Base-by-base conservation (phyloP, 2,888 invertebrate species). In the Acanthococcus lagerstroemiae region DNA sequence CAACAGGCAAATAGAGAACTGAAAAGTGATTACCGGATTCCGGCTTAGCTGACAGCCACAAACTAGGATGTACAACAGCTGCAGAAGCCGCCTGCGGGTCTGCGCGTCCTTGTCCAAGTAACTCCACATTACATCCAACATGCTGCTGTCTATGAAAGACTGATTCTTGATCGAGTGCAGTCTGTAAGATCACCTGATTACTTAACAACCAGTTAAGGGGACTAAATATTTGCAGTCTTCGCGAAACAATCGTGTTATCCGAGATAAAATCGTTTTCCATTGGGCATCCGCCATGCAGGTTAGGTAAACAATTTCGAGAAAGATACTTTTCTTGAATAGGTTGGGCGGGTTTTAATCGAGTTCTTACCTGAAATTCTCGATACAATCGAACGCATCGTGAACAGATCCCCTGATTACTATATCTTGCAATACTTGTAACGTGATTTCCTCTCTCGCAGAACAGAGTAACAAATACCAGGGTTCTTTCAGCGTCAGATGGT, bases 361-460 rank as follows among this genome's bases (percentile, higher is more conserved):
- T 21, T 19, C 21, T 15, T 37, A 63, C 63, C 63, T 27, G 19
- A 63, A 30, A 44, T 52, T 48, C 44, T 63, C 63, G 4, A 63
- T 63, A 9, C 54, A 63, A 17, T 63, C 63, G 25, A 21, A 19
- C 4, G 30, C 9, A 9, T 63, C 52, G 19, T 54, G 19, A 50
- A 63, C 24, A 2, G 25, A 44, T 30, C 17, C 9, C 9, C 25
- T 7, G 22, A 15, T 3, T 24, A 19, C 30, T 24, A 27, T 15
- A 44, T 12, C 17, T 19, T 21, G 15, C 30, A 63, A n/a, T 37
- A 24, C 17, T 24, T 50, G 9, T 44, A n/a, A 22, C 15, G 37
- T 24, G 2, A 22, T 54, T 52, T 54, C 17, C 6, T 50, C n/a
- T 52, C 37, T 30, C 30, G 24, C 6, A 44, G 44, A n/a, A 37